A percentile compares a stretch with the other conserved stretches of the same genome.
These are phyloP conservation scores for Tromatobia lineatoria DNA, from an alignment of 2,888 invertebrate genomes.

Conservation along the genomic window DNA sequence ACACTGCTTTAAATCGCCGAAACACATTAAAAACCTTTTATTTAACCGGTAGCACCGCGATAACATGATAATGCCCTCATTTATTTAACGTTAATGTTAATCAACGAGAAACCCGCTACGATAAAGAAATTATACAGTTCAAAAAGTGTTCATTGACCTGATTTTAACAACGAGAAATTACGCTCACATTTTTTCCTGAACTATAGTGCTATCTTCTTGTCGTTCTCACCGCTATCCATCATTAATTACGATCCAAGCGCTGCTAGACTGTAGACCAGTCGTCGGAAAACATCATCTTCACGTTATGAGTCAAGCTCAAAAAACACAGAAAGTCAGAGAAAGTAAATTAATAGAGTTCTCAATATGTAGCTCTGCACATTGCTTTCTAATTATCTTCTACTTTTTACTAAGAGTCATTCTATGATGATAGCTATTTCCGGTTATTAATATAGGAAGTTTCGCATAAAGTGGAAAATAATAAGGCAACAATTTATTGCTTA, in stretches of 20 bases:
- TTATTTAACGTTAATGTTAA: slow-evolving; percentile 37
- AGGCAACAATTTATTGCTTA: too few species aligned
- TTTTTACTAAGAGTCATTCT: too few species aligned
- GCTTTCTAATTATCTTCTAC: too few species aligned
- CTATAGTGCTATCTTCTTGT: background rate
- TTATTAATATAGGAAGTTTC: too few species aligned
- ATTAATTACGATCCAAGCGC: background rate
- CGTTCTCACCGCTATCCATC: background rate
- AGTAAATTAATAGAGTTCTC: too few species aligned
- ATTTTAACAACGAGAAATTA: background rate
- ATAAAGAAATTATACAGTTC: slow-evolving; percentile 2
- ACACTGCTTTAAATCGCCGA: slow-evolving; percentile 60
- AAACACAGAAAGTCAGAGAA: too few species aligned
- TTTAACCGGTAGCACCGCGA: slow-evolving; percentile 13
- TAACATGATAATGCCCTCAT: slow-evolving; percentile 34
- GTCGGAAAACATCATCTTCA: background rate
- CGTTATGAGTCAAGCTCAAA: background rate
- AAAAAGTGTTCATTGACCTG: slow-evolving; percentile 6
- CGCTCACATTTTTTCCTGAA: background rate
- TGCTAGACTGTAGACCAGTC: too few species aligned
- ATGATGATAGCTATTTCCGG: too few species aligned
- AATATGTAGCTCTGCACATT: too few species aligned
- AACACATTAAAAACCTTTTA: slow-evolving; percentile 49
- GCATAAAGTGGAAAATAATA: too few species aligned
- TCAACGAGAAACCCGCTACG: slow-evolving; percentile 24